These are phyloP conservation scores for Elgonia sp. DNA, from an alignment of 2,888 invertebrate genomes.

Conservation along the genomic window DNA sequence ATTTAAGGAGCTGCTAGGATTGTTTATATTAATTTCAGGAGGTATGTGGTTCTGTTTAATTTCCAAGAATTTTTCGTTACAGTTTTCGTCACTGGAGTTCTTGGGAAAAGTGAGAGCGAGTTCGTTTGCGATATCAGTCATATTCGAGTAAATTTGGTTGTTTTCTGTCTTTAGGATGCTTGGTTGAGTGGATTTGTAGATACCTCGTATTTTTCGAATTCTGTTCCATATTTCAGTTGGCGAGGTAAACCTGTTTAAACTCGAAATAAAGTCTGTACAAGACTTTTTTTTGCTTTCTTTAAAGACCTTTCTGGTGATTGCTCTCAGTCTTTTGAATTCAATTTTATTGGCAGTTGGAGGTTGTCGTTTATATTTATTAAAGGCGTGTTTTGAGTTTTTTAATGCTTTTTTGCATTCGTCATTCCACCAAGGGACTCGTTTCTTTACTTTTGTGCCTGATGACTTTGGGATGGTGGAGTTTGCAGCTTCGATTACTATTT, in stretches of 20 bases:
- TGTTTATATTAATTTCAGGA: neutral
- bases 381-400: neutral
- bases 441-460: neutral
- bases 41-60: neutral
- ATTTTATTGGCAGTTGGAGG: neutral
- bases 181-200: neutral
- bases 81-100: neutral
- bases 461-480: neutral
- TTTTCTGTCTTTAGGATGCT: neutral
- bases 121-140: neutral
- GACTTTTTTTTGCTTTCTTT: neutral
- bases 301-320: neutral
- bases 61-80: neutral
- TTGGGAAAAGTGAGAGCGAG: neutral
- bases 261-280: neutral
- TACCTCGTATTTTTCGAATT: neutral
- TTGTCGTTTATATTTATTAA: neutral
- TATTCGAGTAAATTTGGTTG: neutral
- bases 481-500: neutral
- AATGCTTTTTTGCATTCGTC: neutral
- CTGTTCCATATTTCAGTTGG: neutral
- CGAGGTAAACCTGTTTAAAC: neutral
- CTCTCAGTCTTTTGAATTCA: slow-evolving; percentile 8
- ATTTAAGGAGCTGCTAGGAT: neutral
- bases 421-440: neutral